Base-by-base conservation (phyloP, 23 tunicate species). In the Ciona savignyi region DNA sequence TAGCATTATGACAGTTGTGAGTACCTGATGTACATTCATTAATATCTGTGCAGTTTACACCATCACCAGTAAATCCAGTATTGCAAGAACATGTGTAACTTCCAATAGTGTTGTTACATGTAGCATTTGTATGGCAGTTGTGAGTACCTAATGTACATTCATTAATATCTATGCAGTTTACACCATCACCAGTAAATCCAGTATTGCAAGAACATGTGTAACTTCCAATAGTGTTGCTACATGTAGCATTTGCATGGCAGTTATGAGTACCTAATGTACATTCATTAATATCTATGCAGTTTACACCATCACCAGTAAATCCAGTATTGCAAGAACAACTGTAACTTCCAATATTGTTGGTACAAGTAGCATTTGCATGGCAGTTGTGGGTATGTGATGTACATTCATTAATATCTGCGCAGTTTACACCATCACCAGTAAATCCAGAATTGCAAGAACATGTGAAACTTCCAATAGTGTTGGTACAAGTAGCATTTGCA, bases 351-450 rank as follows among this genome's bases (percentile, higher is more conserved):
- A 70, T 56, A 30, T 68, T 71, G 56, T 79, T 79, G 3, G 66
- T 70, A 34, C 83, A 79, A 25, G 66, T 29, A 22, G 76, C 83
- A 79, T 76, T 65, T 65, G 51, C 60, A 76, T 65, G 72, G 27
- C 80, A 76, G 29, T 65, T 65, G 20, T 27, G 4, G 23, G 78
- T 72, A 20, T 35, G 32, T 21, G 25, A 34, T 29, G 66, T 30
- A 48, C 86, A 81, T 81, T 81, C 86, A 51, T 84, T 78, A 33
- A 33, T 30, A 75, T 75, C 80, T 29, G 42, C 20, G 62, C 77
- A 80, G 3, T 21, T 1, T 72, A 33, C 51, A 25, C 76, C 76
- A 72, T 72, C 64, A 31, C 76, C 76, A 4, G 64, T 25, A 33
- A 28, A 33, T 32, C 76, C 49, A 26, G 27, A 23, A 48, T 49